phyloP scores from a whole-genome alignment of 2,888 invertebrate species.

The Catotricha subobsoleta region DNA sequence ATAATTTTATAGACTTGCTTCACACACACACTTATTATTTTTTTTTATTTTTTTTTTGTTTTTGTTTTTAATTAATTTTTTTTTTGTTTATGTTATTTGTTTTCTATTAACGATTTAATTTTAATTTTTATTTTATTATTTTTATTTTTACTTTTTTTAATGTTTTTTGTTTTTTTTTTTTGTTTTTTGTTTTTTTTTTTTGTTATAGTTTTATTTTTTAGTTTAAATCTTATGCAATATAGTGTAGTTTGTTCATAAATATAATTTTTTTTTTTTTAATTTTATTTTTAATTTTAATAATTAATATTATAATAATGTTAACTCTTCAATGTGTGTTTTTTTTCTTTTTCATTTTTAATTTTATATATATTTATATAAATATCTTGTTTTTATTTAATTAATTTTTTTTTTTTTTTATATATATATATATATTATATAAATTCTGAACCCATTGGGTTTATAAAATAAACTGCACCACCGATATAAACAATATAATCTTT shows the following conservation, averaged over 20 bases:
- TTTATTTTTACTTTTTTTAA: too few species aligned
- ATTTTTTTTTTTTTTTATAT: neutral
- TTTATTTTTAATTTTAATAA: neutral
- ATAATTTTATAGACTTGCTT: too few species aligned
- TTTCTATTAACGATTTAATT: too few species aligned
- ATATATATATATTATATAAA: conserved; percentile 1
- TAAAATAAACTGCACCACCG: conserved; percentile 21
- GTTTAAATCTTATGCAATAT: neutral
- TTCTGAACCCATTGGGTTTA: conserved; percentile 31
- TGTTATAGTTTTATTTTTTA: too few species aligned
- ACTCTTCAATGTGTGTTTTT: neutral
- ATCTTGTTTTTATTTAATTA: neutral
- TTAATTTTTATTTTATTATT: too few species aligned
- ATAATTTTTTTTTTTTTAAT: neutral
- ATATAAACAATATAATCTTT: conserved; percentile 12
- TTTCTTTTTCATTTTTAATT: neutral
- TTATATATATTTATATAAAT: neutral
- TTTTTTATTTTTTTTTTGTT: too few species aligned
- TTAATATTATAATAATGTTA: conserved; percentile 1
- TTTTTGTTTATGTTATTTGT: too few species aligned
- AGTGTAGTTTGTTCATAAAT: neutral
- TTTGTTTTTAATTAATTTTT: too few species aligned
- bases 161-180: too few species aligned
- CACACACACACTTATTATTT: too few species aligned
- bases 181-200: too few species aligned